Evolutionary conservation across 2,113 vertebrate genomes (phyloP), one percentile per base, ranked within the genome.

Genomic region (Alligator sinensis): DNA sequence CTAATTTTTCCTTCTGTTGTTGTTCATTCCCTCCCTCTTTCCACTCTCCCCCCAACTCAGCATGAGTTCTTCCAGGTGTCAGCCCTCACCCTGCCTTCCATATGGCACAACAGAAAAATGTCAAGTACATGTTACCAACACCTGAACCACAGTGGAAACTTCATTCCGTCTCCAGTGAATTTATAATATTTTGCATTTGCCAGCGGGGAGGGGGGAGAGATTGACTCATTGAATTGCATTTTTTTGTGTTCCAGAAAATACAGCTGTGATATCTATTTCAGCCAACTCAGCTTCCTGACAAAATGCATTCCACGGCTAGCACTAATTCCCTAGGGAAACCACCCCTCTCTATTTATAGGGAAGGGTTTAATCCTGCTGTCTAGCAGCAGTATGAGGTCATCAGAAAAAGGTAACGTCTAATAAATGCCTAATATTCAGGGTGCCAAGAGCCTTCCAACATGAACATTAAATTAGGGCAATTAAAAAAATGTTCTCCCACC

Each of bases 211-310:
- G 47, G 47, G 47, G 47, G 47, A 47, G 47, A 47, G 47, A 78
- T 90, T 81, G 30, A 64, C 80, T 91, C 77, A 25, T 47, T 81
- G 55, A 84, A 62, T 58, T 94, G 80, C 34, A 66, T 12, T 82
- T 92, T 80, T 90, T 76, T 81, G 28, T 86, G 28, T 86, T 93
- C 87, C 92, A 94, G 78, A 74, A 92, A 94, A 77, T 63, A 78
- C 93, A 92, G 87, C 91, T 95, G 91, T 66, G 66, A 80, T 84
- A 58, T 12, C 55, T 84, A 81, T 70, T 84, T 86, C 81, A 89
- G 88, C 60, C 84, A 95, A 88, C 77, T 60, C 30, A 95, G n/a
- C 76, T 92, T 95, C 90, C 87, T 91, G 89, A 89, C 60, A 86
- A 62, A 91, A 80, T 82, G 47, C 82, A 61, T 95, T 95, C 90